Base-by-base conservation (phyloP, 2,888 invertebrate species). In the Drosophila niveifrons region DNA sequence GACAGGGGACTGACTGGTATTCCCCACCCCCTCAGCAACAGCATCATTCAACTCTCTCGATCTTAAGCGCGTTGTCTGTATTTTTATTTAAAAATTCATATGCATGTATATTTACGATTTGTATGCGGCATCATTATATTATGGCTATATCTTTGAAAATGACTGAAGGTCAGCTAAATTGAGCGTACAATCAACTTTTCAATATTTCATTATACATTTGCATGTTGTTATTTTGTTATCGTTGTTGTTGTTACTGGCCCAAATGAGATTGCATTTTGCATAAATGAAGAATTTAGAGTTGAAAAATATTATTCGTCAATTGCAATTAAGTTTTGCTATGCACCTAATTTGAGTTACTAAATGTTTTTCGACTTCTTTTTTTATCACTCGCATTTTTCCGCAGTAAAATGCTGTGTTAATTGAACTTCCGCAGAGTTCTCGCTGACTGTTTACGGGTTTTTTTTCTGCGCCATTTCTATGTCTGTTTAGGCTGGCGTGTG, bases 121-220 rank as follows among this genome's bases (percentile, higher is more conserved):
- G 41, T 76, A 53, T 75, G 41, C 76, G 65, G 44, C 18, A 57
- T 71, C 18, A 57, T 71, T 75, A 72, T 68, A 64, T 57, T 75
- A 57, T 62, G 74, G 66, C 67, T 75, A 84, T 88, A 82, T 88
- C 75, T 82, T 78, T 68, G 52, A 73, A 82, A 84, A 72, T 73
- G 46, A 74, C 84, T 82, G 89, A 88, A 88, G 88, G 88, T 86
- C 88, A 88, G 67, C 50, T 71, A 59, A 77, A 82, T 70, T 82
- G 75, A 90, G 76, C 76, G 90, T 84, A 81, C 90, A 86, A 86
- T 88, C 78, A 88, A 88, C 86, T 80, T 81, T 71, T 82, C 72
- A 72, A 66, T 66, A 75, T 82, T 71, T 72, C 61, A 78, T 74
- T 74, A 72, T 65, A 74, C 57, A 66, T 66, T 71, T 72, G 65